phyloP scores from a whole-genome alignment of 2,888 invertebrate species.

The Dichetophora obliterata region DNA sequence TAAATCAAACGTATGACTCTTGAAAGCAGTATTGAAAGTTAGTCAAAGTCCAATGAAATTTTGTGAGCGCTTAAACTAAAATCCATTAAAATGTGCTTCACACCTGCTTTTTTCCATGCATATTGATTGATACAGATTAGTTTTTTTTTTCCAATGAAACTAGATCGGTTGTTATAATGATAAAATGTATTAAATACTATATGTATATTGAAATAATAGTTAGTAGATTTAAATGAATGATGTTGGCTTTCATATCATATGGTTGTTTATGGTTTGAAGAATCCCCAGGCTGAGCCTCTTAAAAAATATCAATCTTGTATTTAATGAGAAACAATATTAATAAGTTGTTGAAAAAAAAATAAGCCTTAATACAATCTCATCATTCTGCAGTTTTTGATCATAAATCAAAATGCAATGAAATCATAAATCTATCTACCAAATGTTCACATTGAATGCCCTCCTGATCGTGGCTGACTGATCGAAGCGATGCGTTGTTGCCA shows the following conservation, averaged over 20 bases:
- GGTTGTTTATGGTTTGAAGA: neutral
- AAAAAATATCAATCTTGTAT: slow-evolving; percentile 29
- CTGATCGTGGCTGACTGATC: neutral
- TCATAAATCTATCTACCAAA: slow-evolving; percentile 34
- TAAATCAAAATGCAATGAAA: slow-evolving; percentile 43
- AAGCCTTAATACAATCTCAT: slow-evolving; percentile 13
- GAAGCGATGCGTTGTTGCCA: neutral
- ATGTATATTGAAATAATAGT: neutral
- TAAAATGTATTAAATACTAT: neutral
- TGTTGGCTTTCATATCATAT: neutral
- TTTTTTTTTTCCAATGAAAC: neutral
- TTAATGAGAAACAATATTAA: slow-evolving; percentile 20
- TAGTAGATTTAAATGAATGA: neutral
- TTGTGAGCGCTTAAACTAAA: too few relatives aligned
- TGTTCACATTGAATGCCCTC: neutral
- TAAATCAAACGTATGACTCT: too few relatives aligned
- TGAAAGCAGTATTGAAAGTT: too few relatives aligned
- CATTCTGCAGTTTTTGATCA: slow-evolving; percentile 35
- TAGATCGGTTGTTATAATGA: neutral
- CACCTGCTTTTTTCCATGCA: neutral
- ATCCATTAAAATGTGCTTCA: neutral
- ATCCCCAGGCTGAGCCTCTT: neutral
- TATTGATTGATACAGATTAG: neutral
- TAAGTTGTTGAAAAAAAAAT: neutral
- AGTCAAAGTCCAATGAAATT: too few relatives aligned